Percentiles rank a stretch among this genome's conserved stretches.
Conservation (phyloP, 2,113 vertebrate genomes). For the Scolopax mira region DNA sequence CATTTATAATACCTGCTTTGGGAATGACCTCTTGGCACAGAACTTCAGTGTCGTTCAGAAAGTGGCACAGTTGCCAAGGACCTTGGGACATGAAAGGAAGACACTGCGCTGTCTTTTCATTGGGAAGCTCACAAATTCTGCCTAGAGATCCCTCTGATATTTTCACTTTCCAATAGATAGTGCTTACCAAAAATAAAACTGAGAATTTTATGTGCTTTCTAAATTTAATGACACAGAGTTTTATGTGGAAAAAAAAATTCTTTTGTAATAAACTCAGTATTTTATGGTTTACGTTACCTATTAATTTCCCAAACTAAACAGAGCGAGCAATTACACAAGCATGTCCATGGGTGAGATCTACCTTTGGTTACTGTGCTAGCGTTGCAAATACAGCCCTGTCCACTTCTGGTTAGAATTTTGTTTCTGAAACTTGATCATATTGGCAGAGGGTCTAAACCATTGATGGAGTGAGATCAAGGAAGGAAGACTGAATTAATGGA, state of each 20-base stretch:
- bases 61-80: background rate
- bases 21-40: background rate
- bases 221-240: background rate
- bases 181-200: constrained; percentile 1
- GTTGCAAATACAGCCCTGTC: background rate
- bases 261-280: background rate
- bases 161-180: constrained; percentile 33
- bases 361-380: background rate
- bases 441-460: background rate
- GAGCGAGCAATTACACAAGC: background rate
- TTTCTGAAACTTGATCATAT: background rate
- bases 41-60: background rate
- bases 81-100: background rate
- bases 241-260: background rate
- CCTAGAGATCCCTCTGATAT: constrained; percentile 11
- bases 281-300: background rate
- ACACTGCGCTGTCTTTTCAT: background rate
- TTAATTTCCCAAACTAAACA: background rate
- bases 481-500: background rate
- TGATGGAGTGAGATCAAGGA: background rate
- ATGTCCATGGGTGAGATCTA: background rate
- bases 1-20: background rate
- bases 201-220: background rate
- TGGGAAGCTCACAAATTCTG: constrained; percentile 37
- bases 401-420: background rate